These are phyloP conservation scores for Pseudomyrmex sp. DNA, from an alignment of 1,140 invertebrate species.

Conservation along the genomic window DNA sequence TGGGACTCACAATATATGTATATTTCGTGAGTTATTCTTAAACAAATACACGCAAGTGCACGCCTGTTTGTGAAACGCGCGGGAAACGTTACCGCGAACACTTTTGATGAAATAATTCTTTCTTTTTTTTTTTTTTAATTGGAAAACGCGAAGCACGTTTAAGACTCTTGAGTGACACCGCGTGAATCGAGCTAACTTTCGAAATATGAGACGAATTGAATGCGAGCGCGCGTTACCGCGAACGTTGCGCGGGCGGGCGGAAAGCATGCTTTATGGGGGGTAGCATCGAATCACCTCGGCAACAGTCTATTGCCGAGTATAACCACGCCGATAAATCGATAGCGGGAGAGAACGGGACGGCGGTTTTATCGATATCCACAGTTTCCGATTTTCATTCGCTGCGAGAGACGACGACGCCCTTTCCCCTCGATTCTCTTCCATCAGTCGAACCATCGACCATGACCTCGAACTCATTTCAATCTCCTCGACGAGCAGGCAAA, in stretches of 20 bases:
- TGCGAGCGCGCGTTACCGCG: constrained; percentile 49
- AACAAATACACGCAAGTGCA: neutral
- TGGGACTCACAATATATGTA: neutral
- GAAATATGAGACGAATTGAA: constrained; percentile 48
- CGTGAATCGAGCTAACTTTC: neutral
- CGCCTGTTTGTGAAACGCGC: no score
- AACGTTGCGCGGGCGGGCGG: constrained; percentile 15
- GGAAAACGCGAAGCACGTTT: neutral
- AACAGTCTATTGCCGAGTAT: constrained; percentile 71
- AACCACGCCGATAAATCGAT: constrained; percentile 80
- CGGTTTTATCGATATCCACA: constrained; percentile 77
- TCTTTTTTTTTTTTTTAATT: neutral
- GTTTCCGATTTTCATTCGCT: constrained; percentile 80
- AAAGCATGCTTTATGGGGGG: constrained; percentile 45
- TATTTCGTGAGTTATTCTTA: neutral
- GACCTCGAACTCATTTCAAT: constrained; percentile 79
- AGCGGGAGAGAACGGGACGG: constrained; percentile 61
- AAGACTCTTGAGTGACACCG: neutral
- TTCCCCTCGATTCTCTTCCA: constrained; percentile 76
- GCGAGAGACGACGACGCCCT: constrained; percentile 66
- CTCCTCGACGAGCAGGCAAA: constrained; percentile 69
- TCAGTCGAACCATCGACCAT: constrained; percentile 77
- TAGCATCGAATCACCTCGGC: constrained; percentile 78
- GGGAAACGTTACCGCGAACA: no score
- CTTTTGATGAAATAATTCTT: no score